A percentile compares a stretch with the other conserved stretches of the same genome.
These are phyloP conservation scores for Sarcophaga carnaria DNA, from an alignment of 2,888 invertebrate genomes.

Conservation along the genomic window DNA sequence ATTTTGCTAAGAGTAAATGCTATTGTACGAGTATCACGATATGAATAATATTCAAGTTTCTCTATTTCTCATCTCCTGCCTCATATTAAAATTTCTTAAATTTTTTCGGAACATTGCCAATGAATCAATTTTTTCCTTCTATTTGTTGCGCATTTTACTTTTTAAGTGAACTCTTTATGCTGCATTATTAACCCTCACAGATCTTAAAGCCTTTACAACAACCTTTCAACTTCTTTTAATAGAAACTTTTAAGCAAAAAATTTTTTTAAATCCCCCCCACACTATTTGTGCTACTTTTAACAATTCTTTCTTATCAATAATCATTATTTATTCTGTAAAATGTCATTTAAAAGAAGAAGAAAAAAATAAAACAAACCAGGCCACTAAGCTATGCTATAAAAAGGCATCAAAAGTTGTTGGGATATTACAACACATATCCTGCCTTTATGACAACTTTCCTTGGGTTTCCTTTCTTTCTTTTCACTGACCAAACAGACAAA, in stretches of 20 bases:
- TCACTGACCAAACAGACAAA: constrained; percentile 18
- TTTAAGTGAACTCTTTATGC: too few species aligned
- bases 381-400: constrained; percentile 46
- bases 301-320: constrained; percentile 1
- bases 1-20: too few species aligned
- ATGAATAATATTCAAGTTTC: too few species aligned
- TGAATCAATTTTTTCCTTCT: too few species aligned
- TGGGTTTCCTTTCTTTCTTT: constrained; percentile 16
- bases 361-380: constrained; percentile 9
- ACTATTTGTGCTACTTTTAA: not conserved
- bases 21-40: too few species aligned
- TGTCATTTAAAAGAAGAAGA: too few species aligned
- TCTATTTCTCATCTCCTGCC: too few species aligned
- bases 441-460: constrained; percentile 47
- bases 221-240: not conserved
- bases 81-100: too few species aligned
- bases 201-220: not conserved
- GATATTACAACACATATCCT: constrained; percentile 27
- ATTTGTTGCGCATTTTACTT: too few species aligned
- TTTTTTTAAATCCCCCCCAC: not conserved
- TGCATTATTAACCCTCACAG: too few species aligned
- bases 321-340: constrained; percentile 13
- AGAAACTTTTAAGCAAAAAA: too few species aligned
- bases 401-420: constrained; percentile 10
- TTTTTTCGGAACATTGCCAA: too few species aligned